Evolutionary conservation across 1,140 invertebrate genomes (phyloP).

Genomic region (Drosophila trapezifrons): DNA sequence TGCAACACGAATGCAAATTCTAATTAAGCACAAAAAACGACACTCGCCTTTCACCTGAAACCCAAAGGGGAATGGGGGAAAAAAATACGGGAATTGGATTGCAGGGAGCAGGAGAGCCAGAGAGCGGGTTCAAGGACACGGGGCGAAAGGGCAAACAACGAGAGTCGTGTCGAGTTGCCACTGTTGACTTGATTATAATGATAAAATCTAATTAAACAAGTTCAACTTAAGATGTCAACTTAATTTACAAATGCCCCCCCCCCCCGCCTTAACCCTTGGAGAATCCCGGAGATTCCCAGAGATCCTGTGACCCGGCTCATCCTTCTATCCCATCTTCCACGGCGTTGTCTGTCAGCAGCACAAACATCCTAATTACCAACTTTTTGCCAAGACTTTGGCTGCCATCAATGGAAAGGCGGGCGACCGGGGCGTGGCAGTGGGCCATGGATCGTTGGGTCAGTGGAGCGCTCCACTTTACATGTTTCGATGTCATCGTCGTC

Average conservation of each 20-base stretch:
- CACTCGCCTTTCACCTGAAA: slow-evolving; percentile 13
- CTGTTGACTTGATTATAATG: slow-evolving; percentile 76
- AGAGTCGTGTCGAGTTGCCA: slow-evolving; percentile 34
- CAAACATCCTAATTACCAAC: slow-evolving; percentile 83
- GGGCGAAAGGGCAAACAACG: slow-evolving; percentile 23
- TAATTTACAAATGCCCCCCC: slow-evolving; percentile 67
- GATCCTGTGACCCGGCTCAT: slow-evolving; percentile 10
- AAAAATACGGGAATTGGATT: slow-evolving; percentile 9
- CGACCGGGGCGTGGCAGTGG: not conserved
- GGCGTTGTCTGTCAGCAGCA: slow-evolving; percentile 43
- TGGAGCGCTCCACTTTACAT: slow-evolving; percentile 79
- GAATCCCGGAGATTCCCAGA: slow-evolving; percentile 1
- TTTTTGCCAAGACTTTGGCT: slow-evolving; percentile 65
- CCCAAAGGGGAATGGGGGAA: not conserved
- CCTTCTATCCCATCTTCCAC: not conserved
- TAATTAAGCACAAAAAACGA: slow-evolving; percentile 45
- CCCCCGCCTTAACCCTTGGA: not conserved
- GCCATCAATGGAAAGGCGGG: slow-evolving; percentile 36
- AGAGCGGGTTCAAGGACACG: slow-evolving; percentile 24
- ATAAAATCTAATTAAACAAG: slow-evolving; percentile 83
- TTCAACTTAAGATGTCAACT: slow-evolving; percentile 79
- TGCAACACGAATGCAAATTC: slow-evolving; percentile 37
- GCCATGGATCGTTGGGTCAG: slow-evolving; percentile 66
- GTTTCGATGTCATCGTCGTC: slow-evolving; percentile 66
- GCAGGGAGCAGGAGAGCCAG: not conserved